Base-by-base conservation (phyloP, 2,888 invertebrate genomes). In the Leptogaster cylindrica region DNA sequence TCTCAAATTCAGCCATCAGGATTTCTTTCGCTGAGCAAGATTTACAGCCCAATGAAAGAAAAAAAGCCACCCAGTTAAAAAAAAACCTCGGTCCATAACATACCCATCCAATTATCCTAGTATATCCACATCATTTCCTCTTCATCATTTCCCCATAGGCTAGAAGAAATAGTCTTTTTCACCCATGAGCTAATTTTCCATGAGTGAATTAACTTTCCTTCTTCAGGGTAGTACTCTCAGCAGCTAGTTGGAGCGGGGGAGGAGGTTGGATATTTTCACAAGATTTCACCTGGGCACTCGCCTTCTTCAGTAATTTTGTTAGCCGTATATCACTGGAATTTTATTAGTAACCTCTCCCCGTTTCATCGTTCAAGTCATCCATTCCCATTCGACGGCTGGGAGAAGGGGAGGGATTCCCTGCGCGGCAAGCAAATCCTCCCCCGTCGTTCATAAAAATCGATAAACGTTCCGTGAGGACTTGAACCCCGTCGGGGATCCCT, bases 91-190 rank as follows among this genome's bases (percentile, higher is more conserved):
- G 39, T 23, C 36, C 36, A 55, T 55, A 55, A 55, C 55, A 25
- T 55, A 55, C 39, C 55, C 55, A 36, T 55, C 55, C 55, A 55
- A 55, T 55, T 55, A 55, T 55, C 36, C 36, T 33, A 39, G 55
- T 55, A n/a, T n/a, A 55, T 55, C 55, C 55, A 55, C 55, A 55
- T 55, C 55, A 55, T 55, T 55, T 55, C 36, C 55, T 36, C 55
- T 36, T 55, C 36, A 55, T 55, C 55, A 55, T 55, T 55, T 55
- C 12, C 23, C 55, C 55, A 23, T 55, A 55, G 55, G 55, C 55
- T 55, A 55, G 55, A 36, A 55, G 23, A 36, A 39, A n/a, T n/a
- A 52, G 39, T 23, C 55, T 55, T 55, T 55, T 55, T 55, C 55
- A 55, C 55, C 55, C 55, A 55, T 55, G 55, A 55, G 55, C 55